These are phyloP conservation scores for Clytia hemisphaerica DNA, from an alignment of 30 jellyfish, hydroid and myxozoan genomes.

Conservation along the genomic window DNA sequence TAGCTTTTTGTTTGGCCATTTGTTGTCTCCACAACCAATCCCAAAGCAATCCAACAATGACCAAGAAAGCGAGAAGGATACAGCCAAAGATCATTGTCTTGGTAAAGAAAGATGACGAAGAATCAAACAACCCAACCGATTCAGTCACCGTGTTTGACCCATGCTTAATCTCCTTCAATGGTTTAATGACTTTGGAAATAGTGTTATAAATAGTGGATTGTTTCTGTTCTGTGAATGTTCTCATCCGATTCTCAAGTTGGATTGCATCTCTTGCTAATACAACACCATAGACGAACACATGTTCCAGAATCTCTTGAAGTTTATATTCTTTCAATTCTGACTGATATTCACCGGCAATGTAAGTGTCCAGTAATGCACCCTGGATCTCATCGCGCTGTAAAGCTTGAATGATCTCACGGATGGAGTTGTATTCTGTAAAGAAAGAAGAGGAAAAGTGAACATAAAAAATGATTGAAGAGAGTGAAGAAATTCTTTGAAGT, in stretches of 20 bases:
- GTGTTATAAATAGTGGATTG: slow-evolving; percentile 69
- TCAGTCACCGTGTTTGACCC: slow-evolving; percentile 45
- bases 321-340: slow-evolving; percentile 49
- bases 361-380: slow-evolving; percentile 93
- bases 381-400: slow-evolving; percentile 48
- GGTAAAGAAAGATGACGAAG: slow-evolving; percentile 57
- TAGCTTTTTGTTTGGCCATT: no score
- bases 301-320: slow-evolving; percentile 85
- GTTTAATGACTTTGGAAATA: slow-evolving; percentile 79
- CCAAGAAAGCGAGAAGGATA: slow-evolving; percentile 34
- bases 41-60: slow-evolving; percentile 73
- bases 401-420: slow-evolving; percentile 65
- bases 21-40: no score
- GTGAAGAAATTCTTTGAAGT: no score
- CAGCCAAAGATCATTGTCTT: slow-evolving; percentile 54
- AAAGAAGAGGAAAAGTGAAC: background rate
- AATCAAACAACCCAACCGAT: slow-evolving; percentile 66
- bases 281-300: slow-evolving; percentile 86
- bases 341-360: slow-evolving; percentile 95
- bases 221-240: slow-evolving; percentile 58
- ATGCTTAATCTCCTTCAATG: slow-evolving; percentile 60
- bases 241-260: slow-evolving; percentile 46
- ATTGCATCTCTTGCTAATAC: slow-evolving; percentile 92
- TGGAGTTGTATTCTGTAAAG: slow-evolving; percentile 62
- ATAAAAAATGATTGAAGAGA: background rate